phyloP scores from a whole-genome alignment of 2,888 invertebrate genomes.

The Petrophora chlorosata region DNA sequence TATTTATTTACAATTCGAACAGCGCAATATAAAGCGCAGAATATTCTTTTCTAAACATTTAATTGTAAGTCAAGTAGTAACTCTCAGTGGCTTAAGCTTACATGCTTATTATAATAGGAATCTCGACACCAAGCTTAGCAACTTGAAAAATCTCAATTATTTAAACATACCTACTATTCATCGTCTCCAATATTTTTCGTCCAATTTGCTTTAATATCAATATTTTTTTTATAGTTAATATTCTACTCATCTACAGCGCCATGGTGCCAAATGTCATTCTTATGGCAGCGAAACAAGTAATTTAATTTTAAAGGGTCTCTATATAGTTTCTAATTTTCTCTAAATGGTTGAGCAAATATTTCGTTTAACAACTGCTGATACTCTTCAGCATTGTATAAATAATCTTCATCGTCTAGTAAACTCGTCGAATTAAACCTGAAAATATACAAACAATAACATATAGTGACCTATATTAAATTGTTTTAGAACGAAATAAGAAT shows the following conservation, averaged over 20 bases:
- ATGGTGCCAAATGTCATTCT: not conserved
- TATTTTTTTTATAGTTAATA: not conserved
- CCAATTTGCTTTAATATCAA: not conserved
- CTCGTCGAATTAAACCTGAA: slow-evolving; percentile 64
- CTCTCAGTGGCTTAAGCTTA: slow-evolving; percentile 51
- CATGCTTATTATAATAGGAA: slow-evolving; percentile 59
- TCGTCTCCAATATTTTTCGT: not conserved
- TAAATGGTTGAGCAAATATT: slow-evolving; percentile 80
- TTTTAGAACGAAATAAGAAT: not conserved
- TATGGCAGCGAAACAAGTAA: not conserved
- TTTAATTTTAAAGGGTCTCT: not conserved
- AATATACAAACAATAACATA: slow-evolving; percentile 12
- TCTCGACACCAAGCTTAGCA: slow-evolving; percentile 52
- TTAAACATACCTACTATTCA: not conserved
- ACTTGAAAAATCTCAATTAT: slow-evolving; percentile 35
- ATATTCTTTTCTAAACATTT: slow-evolving; percentile 38
- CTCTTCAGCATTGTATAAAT: slow-evolving; percentile 73
- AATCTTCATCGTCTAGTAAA: slow-evolving; percentile 67
- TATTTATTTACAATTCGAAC: slow-evolving; percentile 13
- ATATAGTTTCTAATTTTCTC: slow-evolving; percentile 60
- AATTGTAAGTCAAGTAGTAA: slow-evolving; percentile 50
- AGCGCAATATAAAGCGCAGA: slow-evolving; percentile 26
- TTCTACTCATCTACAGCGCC: slow-evolving; percentile 4
- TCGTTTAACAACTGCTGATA: slow-evolving; percentile 76
- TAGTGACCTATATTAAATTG: not conserved